Percentiles rank a stretch among this genome's conserved stretches.
Conservation (phyloP, 2,888 invertebrate species). For the Nasonovia ribisnigri region DNA sequence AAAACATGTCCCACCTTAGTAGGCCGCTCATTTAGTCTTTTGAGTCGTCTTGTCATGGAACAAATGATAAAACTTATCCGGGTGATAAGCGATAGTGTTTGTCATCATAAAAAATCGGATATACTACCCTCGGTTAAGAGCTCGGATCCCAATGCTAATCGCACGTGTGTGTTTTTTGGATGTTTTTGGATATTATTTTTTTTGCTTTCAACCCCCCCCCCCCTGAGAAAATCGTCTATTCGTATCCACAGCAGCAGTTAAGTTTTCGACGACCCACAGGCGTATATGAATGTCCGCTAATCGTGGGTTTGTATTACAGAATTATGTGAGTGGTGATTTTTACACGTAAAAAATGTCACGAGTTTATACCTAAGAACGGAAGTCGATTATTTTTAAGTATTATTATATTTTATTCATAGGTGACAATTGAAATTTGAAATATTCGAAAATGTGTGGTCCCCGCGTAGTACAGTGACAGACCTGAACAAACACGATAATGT, state of each 20-base stretch:
- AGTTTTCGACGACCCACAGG: not conserved
- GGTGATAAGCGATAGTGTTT: no score
- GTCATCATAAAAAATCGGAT: no score
- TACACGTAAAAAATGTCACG: not conserved
- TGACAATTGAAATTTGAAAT: not conserved
- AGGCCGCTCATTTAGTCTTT: no score
- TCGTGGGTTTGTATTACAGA: not conserved
- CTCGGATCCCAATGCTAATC: not conserved
- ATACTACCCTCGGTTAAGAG: no score
- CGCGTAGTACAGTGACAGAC: not conserved
- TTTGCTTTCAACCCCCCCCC: not conserved
- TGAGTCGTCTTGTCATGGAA: no score
- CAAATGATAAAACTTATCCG: no score
- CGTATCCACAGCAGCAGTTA: not conserved
- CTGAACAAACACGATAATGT: not conserved
- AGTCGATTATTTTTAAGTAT: no score
- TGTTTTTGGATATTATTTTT: not conserved
- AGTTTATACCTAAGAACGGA: not conserved
- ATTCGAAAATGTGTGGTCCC: not conserved
- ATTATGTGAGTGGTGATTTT: conserved; percentile 1
- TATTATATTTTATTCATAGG: not conserved
- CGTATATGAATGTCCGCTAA: not conserved
- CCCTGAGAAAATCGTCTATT: not conserved
- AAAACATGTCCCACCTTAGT: no score
- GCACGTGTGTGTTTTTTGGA: not conserved